A percentile compares a stretch with the other conserved stretches of the same genome.
Conservation (phyloP, 2,113 vertebrate species). For the Dasyprocta punctata region DNA sequence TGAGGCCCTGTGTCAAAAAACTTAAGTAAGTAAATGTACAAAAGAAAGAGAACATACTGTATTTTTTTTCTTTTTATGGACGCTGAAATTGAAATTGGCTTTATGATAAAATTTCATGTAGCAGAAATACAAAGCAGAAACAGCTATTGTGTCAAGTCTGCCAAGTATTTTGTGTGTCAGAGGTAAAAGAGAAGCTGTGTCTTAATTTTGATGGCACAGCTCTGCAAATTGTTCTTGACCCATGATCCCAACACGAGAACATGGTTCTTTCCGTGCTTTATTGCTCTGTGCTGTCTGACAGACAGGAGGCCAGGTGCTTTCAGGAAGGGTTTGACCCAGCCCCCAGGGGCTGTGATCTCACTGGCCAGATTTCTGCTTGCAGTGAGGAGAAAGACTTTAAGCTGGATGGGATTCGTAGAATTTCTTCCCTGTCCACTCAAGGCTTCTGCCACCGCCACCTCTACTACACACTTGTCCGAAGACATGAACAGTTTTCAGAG, state of each 20-base stretch:
- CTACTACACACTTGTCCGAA: neutral
- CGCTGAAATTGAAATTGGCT: neutral
- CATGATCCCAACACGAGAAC: neutral
- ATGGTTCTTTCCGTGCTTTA: neutral
- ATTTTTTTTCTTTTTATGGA: neutral
- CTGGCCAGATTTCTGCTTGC: neutral
- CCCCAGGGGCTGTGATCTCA: neutral
- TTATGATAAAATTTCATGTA: conserved; percentile 15
- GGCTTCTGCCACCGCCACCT: neutral
- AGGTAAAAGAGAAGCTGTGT: neutral
- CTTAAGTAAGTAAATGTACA: neutral
- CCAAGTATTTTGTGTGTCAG: neutral
- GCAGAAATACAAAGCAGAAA: conserved; percentile 29
- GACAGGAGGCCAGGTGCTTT: neutral
- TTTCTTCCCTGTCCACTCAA: neutral
- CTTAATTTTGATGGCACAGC: neutral
- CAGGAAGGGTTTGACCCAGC: neutral
- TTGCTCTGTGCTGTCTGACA: neutral
- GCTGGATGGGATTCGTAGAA: neutral
- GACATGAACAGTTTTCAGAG: conserved; percentile 24
- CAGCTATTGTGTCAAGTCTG: neutral
- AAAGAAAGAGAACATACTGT: neutral
- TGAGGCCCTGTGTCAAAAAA: neutral
- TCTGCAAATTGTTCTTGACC: neutral
- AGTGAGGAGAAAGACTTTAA: conserved; percentile 35